Conservation (phyloP, 2,888 invertebrate species). For the Euspilapteryx auroguttella region DNA sequence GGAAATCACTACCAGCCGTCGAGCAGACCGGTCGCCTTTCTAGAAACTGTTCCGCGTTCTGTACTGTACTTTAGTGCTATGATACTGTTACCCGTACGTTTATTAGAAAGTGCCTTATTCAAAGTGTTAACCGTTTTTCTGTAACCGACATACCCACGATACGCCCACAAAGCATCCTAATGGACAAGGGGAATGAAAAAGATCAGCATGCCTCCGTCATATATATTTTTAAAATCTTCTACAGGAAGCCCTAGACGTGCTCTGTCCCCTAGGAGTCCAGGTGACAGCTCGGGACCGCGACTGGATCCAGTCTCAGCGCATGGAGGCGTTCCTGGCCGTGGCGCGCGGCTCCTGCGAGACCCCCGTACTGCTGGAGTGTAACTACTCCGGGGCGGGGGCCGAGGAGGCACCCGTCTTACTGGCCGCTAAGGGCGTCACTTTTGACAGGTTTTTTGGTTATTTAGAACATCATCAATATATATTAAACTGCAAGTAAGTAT, state of each 20-base stretch:
- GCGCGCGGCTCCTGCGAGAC: slow-evolving; percentile 68
- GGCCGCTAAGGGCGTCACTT: slow-evolving; percentile 69
- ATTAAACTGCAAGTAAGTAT: not conserved
- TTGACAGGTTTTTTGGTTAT: slow-evolving; percentile 35
- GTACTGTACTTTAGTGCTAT: too few relatives aligned
- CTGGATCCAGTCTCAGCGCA: slow-evolving; percentile 67
- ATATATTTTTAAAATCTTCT: slow-evolving; percentile 14
- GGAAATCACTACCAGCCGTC: too few relatives aligned
- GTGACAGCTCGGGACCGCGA: slow-evolving; percentile 59
- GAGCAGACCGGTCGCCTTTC: too few relatives aligned
- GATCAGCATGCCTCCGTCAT: too few relatives aligned
- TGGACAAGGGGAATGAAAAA: too few relatives aligned
- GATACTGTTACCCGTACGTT: too few relatives aligned
- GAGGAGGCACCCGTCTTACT: slow-evolving; percentile 61
- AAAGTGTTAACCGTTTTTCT: too few relatives aligned
- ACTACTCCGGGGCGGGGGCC: slow-evolving; percentile 48
- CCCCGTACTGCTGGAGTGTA: slow-evolving; percentile 67
- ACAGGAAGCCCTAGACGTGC: slow-evolving; percentile 57
- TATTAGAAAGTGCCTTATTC: too few relatives aligned
- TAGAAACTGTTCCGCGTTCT: too few relatives aligned
- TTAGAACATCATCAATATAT: not conserved
- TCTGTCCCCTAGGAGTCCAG: slow-evolving; percentile 61
- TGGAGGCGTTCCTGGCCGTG: slow-evolving; percentile 69
- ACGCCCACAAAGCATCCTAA: too few relatives aligned
- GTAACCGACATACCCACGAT: too few relatives aligned